phyloP scores from a whole-genome alignment of 1,140 invertebrate genomes.

The Chlorops oryzae region DNA sequence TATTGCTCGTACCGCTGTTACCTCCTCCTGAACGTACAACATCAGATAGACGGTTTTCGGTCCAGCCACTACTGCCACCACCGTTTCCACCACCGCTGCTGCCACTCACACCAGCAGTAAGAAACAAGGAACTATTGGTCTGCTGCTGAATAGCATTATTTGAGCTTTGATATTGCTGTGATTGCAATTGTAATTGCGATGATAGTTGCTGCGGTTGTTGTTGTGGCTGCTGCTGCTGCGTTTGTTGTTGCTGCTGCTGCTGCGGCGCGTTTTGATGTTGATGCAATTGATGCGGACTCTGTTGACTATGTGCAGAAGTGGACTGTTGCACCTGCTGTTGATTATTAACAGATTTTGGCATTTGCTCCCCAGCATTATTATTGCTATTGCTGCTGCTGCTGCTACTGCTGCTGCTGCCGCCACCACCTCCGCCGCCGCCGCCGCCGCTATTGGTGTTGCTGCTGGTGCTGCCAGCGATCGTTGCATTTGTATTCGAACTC shows the following conservation, averaged over 20 bases:
- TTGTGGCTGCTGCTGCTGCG: constrained; percentile 5
- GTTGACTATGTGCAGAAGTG: too few relatives aligned
- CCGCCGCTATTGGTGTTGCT: constrained; percentile 12
- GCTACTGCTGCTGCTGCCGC: constrained; percentile 11
- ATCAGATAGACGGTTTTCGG: constrained; percentile 63
- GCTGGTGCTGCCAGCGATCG: constrained; percentile 16
- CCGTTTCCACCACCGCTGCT: constrained; percentile 13
- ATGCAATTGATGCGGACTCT: too few relatives aligned
- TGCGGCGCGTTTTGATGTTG: too few relatives aligned
- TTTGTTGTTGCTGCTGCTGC: constrained; percentile 3
- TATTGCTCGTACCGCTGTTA: constrained; percentile 10
- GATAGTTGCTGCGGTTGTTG: constrained; percentile 5
- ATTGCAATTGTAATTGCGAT: constrained; percentile 22
- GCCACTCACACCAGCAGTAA: constrained; percentile 3
- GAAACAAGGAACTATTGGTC: constrained; percentile 29
- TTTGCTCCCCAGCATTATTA: too few relatives aligned
- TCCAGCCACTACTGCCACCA: constrained; percentile 24
- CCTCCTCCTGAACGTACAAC: constrained; percentile 60
- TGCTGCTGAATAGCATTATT: constrained; percentile 11
- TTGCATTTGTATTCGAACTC: constrained; percentile 5
- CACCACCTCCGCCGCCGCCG: constrained; percentile 8
- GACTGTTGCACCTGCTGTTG: too few relatives aligned
- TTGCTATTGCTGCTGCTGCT: constrained; percentile 2
- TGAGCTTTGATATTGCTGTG: constrained; percentile 20
- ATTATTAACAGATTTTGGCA: too few relatives aligned